Evolutionary conservation across 2,888 invertebrate species (phyloP).

Genomic region (Cancer borealis): DNA sequence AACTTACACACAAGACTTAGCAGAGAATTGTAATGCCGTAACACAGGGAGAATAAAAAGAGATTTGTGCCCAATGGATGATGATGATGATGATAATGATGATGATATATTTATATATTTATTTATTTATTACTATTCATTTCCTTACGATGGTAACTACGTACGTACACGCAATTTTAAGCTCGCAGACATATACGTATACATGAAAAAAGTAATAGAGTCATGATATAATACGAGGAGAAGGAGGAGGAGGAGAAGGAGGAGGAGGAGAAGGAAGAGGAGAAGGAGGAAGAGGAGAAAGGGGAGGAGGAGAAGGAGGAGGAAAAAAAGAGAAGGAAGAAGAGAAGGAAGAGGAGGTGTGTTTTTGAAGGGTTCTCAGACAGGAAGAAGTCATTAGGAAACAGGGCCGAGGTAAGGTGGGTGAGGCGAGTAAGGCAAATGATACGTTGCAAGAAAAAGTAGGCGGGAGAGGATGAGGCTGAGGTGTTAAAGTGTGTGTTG

Average conservation of each 20-base stretch:
- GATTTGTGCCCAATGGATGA: no score
- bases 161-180: neutral
- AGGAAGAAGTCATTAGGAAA: neutral
- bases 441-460: neutral
- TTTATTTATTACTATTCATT: no score
- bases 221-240: no score
- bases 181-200: neutral
- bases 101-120: no score
- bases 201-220: neutral
- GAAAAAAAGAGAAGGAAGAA: neutral
- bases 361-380: neutral
- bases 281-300: neutral
- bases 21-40: no score
- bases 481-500: no score
- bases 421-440: neutral
- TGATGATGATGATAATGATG: no score
- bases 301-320: neutral
- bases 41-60: no score
- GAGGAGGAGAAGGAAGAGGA: neutral
- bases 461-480: no score
- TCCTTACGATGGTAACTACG: no score
- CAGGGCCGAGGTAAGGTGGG: neutral
- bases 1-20: no score
- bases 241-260: neutral
- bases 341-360: neutral